Percentiles rank a stretch among this genome's conserved stretches.
Evolutionary conservation across 2,797 vertebrate genomes (phyloP).

Genomic region (Artibeus jamaicensis): DNA sequence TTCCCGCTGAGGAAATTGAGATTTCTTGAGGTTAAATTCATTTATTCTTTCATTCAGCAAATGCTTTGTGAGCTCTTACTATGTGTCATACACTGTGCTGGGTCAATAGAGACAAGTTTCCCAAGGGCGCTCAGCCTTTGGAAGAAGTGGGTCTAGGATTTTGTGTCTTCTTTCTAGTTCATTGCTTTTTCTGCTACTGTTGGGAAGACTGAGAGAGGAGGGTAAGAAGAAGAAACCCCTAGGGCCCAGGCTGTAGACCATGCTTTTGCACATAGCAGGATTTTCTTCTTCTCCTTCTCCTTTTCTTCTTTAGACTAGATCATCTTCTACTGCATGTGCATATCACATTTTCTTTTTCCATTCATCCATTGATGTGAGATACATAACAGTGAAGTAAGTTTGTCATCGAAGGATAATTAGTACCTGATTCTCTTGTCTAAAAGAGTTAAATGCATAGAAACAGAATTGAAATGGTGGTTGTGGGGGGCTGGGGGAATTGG

Average conservation of each 20-base stretch:
- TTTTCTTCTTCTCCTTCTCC: background rate
- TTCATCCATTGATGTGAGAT: background rate
- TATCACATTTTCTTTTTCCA: background rate
- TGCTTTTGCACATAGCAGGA: background rate
- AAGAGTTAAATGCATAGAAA: background rate
- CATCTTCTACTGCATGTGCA: background rate
- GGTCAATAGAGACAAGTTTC: background rate
- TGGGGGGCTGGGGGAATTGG: background rate
- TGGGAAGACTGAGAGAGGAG: background rate
- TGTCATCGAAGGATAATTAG: background rate
- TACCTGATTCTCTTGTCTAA: background rate
- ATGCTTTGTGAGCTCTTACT: background rate
- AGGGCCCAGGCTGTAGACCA: background rate
- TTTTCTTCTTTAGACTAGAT: background rate
- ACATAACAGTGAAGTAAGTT: background rate
- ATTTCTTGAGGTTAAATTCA: background rate
- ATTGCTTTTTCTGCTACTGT: background rate
- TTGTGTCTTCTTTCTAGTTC: background rate
- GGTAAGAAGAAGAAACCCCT: background rate
- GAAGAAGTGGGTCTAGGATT: background rate
- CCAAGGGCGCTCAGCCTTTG: too few relatives aligned
- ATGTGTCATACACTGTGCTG: background rate
- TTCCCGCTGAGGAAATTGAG: background rate
- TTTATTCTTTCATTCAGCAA: background rate
- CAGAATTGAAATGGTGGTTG: background rate